Percentiles rank a stretch among this genome's conserved stretches.
Conservation (phyloP, 2,797 vertebrate species). For the Pterois miles region DNA sequence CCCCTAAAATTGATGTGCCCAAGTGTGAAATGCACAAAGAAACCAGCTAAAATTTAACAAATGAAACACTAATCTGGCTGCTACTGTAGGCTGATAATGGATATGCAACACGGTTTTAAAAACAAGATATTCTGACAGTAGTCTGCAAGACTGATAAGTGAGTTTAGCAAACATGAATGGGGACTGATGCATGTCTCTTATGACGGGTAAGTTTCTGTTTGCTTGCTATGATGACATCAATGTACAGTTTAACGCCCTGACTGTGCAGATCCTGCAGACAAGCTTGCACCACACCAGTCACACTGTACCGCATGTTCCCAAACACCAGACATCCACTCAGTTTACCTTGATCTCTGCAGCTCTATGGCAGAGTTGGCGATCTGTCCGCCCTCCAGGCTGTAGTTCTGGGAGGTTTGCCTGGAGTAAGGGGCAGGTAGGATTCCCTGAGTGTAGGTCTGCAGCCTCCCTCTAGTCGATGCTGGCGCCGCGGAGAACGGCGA, state of each 20-base stretch:
- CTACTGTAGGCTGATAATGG: not conserved
- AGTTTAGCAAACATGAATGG: not conserved
- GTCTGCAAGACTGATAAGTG: not conserved
- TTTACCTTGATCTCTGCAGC: slow-evolving; percentile 92
- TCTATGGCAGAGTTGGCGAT: slow-evolving; percentile 87
- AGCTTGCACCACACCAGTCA: not conserved
- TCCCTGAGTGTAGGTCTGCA: slow-evolving; percentile 97
- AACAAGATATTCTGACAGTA: not conserved
- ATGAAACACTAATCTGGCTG: not conserved
- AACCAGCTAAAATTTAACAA: not conserved
- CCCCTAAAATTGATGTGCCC: not conserved
- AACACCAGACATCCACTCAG: not conserved
- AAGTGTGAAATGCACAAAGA: not conserved
- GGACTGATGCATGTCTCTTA: not conserved
- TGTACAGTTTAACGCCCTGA: slow-evolving; percentile 3
- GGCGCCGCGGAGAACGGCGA: slow-evolving; percentile 83
- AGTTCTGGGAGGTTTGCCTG: slow-evolving; percentile 85
- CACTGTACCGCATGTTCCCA: not conserved
- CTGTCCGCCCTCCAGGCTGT: slow-evolving; percentile 87
- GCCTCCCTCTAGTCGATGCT: slow-evolving; percentile 86
- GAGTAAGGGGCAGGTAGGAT: slow-evolving; percentile 87
- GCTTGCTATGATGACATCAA: slow-evolving; percentile 3
- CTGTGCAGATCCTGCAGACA: slow-evolving; percentile 32
- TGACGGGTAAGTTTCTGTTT: not conserved
- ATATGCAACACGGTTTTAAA: not conserved